Evolutionary conservation across 2,888 invertebrate genomes (phyloP).

Genomic region (Choristoneura rosaceana): DNA sequence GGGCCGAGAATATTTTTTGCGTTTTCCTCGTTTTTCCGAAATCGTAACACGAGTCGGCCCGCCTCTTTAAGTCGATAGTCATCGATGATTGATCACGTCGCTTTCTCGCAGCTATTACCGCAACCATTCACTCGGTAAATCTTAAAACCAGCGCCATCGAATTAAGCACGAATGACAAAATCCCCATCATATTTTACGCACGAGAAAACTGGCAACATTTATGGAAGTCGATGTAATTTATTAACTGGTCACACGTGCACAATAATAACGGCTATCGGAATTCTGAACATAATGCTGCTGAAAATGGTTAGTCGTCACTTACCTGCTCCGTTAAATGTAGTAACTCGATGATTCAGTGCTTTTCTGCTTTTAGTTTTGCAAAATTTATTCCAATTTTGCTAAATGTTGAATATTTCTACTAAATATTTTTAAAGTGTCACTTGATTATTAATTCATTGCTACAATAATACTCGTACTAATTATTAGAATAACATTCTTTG

Average conservation of each 20-base stretch:
- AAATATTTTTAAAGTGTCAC: too few species aligned
- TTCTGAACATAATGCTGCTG: conserved; percentile 2
- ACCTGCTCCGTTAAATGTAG: neutral
- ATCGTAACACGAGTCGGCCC: conserved; percentile 20
- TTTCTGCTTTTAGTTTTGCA: too few species aligned
- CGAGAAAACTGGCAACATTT: conserved; percentile 40
- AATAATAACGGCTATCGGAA: conserved; percentile 10
- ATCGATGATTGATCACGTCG: conserved; percentile 65
- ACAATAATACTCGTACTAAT: too few species aligned
- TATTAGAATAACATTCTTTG: too few species aligned
- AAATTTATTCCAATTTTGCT: too few species aligned
- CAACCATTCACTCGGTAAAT: conserved; percentile 63
- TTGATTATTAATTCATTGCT: too few species aligned
- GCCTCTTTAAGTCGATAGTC: conserved; percentile 53
- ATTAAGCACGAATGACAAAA: conserved; percentile 51
- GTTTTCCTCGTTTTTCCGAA: conserved; percentile 21
- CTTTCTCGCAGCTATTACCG: conserved; percentile 59
- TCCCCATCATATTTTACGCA: conserved; percentile 40
- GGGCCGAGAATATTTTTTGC: conserved; percentile 21
- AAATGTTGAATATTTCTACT: too few species aligned
- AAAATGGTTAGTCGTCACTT: neutral
- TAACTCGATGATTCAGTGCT: neutral
- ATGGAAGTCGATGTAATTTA: conserved; percentile 31
- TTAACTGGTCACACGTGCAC: conserved; percentile 32
- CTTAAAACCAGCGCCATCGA: conserved; percentile 56